phyloP scores from a whole-genome alignment of 2,113 vertebrate species.

The Semnornis frantzii region DNA sequence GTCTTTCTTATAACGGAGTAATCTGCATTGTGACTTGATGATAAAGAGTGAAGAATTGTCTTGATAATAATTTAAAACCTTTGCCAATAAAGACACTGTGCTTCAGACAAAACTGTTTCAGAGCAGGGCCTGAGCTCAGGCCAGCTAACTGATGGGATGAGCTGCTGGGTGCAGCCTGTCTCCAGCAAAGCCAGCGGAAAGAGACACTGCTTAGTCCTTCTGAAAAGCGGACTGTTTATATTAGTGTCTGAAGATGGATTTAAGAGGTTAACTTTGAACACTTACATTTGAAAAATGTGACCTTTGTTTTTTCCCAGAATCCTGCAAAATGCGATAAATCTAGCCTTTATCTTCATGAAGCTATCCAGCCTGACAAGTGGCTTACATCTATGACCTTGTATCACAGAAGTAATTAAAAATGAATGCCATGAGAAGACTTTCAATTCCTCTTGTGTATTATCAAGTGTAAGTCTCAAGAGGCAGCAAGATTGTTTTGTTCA shows the following conservation, averaged over 20 bases:
- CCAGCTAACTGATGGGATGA: not conserved
- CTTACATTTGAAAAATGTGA: constrained; percentile 46
- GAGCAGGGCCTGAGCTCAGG: not conserved
- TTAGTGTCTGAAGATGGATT: not conserved
- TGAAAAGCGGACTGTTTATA: not conserved
- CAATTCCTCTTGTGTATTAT: constrained; percentile 49
- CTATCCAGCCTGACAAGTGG: constrained; percentile 53
- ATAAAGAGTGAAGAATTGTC: not conserved
- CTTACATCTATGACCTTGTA: constrained; percentile 43
- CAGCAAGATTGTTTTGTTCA: not conserved
- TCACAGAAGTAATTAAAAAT: constrained; percentile 61
- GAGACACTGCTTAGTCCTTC: not conserved
- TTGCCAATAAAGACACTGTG: not conserved
- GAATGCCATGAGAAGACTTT: constrained; percentile 56
- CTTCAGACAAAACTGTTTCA: not conserved
- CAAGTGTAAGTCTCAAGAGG: constrained; percentile 20
- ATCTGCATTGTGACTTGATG: rapidly evolving
- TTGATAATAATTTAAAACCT: not conserved
- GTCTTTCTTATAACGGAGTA: not conserved
- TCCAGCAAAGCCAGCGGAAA: not conserved
- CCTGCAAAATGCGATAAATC: constrained; percentile 24
- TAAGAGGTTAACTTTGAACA: not conserved
- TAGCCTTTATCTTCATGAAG: constrained; percentile 46
- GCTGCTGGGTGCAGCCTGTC: rapidly evolving
- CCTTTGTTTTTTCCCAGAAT: constrained; percentile 42